Evolutionary conservation across 2,888 invertebrate species (phyloP).

Genomic region (Linnaemya tessellans): DNA sequence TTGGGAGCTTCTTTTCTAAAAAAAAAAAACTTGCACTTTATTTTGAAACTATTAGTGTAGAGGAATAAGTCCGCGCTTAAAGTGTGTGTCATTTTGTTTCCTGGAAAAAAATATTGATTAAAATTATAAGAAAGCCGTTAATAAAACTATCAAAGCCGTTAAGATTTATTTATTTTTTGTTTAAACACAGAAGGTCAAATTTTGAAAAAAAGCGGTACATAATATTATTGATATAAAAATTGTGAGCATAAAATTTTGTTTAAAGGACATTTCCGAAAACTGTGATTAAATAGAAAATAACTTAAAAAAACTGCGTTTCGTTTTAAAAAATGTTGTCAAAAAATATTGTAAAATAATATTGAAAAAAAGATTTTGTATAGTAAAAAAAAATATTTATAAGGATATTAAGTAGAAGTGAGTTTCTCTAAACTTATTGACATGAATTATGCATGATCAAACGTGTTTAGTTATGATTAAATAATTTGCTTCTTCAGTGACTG

Average conservation of each 20-base stretch:
- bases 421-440: too few relatives aligned
- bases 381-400: too few relatives aligned
- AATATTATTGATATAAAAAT: background rate
- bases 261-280: background rate
- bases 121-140: background rate
- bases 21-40: slow-evolving; percentile 60
- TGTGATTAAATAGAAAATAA: background rate
- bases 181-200: background rate
- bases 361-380: too few relatives aligned
- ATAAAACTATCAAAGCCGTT: background rate
- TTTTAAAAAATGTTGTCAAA: too few relatives aligned
- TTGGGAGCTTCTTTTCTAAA: slow-evolving; percentile 47
- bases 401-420: too few relatives aligned
- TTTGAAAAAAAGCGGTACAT: too few relatives aligned
- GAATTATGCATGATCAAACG: too few relatives aligned
- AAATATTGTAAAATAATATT: too few relatives aligned
- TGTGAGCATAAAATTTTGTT: background rate
- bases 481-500: too few relatives aligned
- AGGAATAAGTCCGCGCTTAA: slow-evolving; percentile 47
- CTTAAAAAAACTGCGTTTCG: too few relatives aligned
- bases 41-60: slow-evolving; percentile 48
- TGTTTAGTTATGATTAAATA: too few relatives aligned
- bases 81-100: slow-evolving; percentile 28
- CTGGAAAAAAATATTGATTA: background rate
- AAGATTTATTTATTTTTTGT: background rate